Evolutionary conservation across 2,113 vertebrate genomes (phyloP).

Genomic region (Tupaia tana): DNA sequence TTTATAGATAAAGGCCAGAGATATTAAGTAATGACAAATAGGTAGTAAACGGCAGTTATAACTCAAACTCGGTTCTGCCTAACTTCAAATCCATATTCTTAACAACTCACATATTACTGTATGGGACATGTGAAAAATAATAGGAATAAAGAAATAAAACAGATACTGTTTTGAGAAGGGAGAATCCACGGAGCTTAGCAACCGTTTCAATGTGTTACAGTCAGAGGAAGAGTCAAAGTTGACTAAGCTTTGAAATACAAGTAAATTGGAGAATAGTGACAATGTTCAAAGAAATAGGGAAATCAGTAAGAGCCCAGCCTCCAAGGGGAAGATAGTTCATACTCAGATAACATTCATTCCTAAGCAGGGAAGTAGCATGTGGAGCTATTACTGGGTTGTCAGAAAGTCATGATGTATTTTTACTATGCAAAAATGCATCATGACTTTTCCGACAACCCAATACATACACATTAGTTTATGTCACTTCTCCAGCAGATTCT

Average conservation of each 20-base stretch:
- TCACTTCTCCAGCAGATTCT: neutral
- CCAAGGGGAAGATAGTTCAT: neutral
- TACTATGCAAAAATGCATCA: too few species aligned
- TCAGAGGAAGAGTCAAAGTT: constrained; percentile 22
- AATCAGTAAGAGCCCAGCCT: neutral
- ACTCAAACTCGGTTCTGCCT: neutral
- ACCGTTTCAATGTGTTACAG: neutral
- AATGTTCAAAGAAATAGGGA: neutral
- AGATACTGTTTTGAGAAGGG: neutral
- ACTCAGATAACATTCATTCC: neutral
- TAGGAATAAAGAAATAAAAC: constrained; percentile 7
- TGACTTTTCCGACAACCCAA: too few species aligned
- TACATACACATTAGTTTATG: neutral
- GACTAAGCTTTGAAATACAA: neutral
- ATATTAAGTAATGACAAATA: neutral
- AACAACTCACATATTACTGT: neutral
- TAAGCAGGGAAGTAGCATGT: neutral
- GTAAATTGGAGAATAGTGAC: neutral
- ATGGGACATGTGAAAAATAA: neutral
- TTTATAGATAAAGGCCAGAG: neutral
- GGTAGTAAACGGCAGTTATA: neutral
- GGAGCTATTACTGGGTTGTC: too few species aligned
- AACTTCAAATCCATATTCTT: neutral
- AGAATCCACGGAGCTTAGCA: neutral
- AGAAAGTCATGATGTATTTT: too few species aligned